Conservation (phyloP, 1,140 invertebrate genomes). For the Drosophila obscura region DNA sequence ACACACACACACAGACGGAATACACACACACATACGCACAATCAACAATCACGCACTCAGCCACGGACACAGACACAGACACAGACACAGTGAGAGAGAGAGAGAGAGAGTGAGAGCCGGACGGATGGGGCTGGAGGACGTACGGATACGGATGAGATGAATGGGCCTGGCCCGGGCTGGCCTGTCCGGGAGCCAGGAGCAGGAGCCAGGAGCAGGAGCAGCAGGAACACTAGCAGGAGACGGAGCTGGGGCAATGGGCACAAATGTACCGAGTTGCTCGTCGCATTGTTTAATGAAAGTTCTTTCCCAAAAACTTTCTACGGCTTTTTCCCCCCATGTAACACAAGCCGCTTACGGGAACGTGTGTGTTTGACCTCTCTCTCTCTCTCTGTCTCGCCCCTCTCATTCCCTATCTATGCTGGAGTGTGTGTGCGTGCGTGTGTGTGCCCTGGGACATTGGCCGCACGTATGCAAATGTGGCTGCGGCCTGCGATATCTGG, state of each 20-base stretch:
- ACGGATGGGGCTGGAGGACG: too few relatives aligned
- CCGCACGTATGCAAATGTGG: constrained; percentile 76
- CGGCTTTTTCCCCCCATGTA: constrained; percentile 30
- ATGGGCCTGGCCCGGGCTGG: constrained; percentile 13
- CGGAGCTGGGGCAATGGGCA: constrained; percentile 54
- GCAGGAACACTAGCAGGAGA: not conserved
- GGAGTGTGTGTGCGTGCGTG: constrained; percentile 31
- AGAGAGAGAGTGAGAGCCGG: too few relatives aligned
- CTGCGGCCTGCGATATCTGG: constrained; percentile 44
- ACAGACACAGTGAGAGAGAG: constrained; percentile 1
- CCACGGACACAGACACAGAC: constrained; percentile 13
- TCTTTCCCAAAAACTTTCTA: constrained; percentile 78
- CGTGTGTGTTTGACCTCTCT: constrained; percentile 10
- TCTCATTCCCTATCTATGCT: constrained; percentile 6
- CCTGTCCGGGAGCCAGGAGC: not conserved
- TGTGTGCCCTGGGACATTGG: constrained; percentile 69
- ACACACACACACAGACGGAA: constrained; percentile 10
- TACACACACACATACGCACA: constrained; percentile 37
- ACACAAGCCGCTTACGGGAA: constrained; percentile 42
- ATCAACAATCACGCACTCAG: constrained; percentile 66
- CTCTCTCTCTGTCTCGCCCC: not conserved
- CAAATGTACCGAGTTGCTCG: constrained; percentile 61
- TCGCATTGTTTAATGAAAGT: constrained; percentile 82
- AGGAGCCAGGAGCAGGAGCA: not conserved
- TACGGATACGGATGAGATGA: constrained; percentile 9